phyloP scores from a whole-genome alignment of 2,888 invertebrate species.

The Halocaridina rubra region DNA sequence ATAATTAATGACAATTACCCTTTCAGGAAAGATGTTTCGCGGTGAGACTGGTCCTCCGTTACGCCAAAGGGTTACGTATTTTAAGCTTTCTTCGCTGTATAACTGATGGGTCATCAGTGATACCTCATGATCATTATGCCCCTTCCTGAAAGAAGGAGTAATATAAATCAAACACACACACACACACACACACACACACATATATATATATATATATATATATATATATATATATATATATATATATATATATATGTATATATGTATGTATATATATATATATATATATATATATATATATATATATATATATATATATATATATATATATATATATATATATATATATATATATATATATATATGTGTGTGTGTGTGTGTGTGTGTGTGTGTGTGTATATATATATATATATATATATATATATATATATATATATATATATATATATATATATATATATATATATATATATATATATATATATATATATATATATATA shows the following conservation, averaged over 20 bases:
- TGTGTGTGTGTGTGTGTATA: neutral
- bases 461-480: neutral
- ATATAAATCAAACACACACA: neutral
- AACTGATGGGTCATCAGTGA: neutral
- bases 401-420: neutral
- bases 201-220: neutral
- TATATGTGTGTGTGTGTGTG: neutral
- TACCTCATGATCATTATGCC: neutral
- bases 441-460: neutral
- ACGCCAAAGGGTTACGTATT: neutral
- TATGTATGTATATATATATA: neutral
- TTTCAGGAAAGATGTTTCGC: neutral
- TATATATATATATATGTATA: neutral
- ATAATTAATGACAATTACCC: too few relatives aligned
- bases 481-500: neutral
- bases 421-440: neutral
- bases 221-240: neutral
- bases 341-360: neutral
- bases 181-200: neutral
- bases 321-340: neutral
- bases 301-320: neutral
- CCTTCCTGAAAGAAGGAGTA: neutral
- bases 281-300: neutral
- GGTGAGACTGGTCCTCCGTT: neutral
- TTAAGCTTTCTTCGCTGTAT: neutral